Evolutionary conservation across 1,140 invertebrate genomes (phyloP).

Genomic region (Phymorhynchus buccinoides): DNA sequence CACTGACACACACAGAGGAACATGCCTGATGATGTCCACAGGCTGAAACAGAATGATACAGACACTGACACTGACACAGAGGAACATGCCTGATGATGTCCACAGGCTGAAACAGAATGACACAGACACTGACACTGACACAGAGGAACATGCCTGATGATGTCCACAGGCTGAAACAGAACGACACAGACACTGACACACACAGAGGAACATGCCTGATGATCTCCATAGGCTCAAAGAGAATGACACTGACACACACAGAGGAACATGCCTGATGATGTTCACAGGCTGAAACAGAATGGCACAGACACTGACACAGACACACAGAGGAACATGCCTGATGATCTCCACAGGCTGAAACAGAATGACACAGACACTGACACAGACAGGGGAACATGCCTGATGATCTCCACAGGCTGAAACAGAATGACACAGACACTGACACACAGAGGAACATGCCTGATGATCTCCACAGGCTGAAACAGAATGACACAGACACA

Average conservation of each 20-base stretch:
- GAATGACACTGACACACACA: not conserved
- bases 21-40: not conserved
- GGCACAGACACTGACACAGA: not conserved
- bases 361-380: not conserved
- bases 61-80: not conserved
- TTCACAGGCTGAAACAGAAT: not conserved
- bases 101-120: not conserved
- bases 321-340: constrained; percentile 23
- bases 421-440: not conserved
- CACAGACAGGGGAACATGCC: not conserved
- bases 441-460: not conserved
- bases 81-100: not conserved
- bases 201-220: not conserved
- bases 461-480: not conserved
- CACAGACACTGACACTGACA: not conserved
- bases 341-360: not conserved
- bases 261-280: not conserved
- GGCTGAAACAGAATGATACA: not conserved
- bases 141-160: not conserved
- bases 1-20: not conserved
- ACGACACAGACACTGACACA: not conserved
- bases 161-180: not conserved
- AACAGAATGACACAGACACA: not conserved
- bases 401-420: not conserved
- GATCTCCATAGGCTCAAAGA: not conserved